Conservation (phyloP, 37 sponge, comb jelly and placozoan genomes). For the Corticium candelabrum region DNA sequence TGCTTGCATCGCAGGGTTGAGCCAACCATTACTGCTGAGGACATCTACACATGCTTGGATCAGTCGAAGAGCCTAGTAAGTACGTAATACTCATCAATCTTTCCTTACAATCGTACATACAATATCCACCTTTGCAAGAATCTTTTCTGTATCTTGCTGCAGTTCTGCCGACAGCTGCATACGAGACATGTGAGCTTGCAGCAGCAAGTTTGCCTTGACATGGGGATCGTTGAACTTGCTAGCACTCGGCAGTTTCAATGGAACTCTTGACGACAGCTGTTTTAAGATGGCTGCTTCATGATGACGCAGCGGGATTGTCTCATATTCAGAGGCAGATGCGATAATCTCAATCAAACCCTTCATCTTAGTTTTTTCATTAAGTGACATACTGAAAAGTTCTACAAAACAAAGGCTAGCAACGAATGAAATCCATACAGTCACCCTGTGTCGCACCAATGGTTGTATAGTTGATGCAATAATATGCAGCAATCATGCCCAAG, state of each 20-base stretch:
- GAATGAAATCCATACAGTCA: not conserved
- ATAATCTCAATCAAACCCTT: slow-evolving; percentile 91
- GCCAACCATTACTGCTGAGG: slow-evolving; percentile 94
- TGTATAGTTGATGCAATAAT: slow-evolving; percentile 98
- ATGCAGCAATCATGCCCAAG: slow-evolving; percentile 95
- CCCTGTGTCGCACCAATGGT: slow-evolving; percentile 62
- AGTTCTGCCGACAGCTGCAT: slow-evolving; percentile 89
- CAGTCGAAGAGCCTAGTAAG: slow-evolving; percentile 62
- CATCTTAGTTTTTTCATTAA: slow-evolving; percentile 93
- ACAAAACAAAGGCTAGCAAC: not conserved
- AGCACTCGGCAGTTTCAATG: slow-evolving; percentile 71
- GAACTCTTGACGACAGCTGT: slow-evolving; percentile 54
- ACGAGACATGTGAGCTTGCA: slow-evolving; percentile 94
- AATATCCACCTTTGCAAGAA: slow-evolving; percentile 74
- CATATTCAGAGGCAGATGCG: slow-evolving; percentile 87
- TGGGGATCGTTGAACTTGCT: slow-evolving; percentile 83
- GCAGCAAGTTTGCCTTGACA: slow-evolving; percentile 84
- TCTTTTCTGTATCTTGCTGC: slow-evolving; percentile 90
- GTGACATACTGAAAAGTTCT: slow-evolving; percentile 95
- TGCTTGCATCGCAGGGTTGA: slow-evolving; percentile 85
- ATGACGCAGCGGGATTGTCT: slow-evolving; percentile 76
- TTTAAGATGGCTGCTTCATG: slow-evolving; percentile 82
- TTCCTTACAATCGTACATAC: slow-evolving; percentile 5
- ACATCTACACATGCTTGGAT: slow-evolving; percentile 98
- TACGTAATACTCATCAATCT: not conserved